These are phyloP conservation scores for Bilobella aurantiaca DNA, from an alignment of 1,140 invertebrate genomes.

Conservation along the genomic window DNA sequence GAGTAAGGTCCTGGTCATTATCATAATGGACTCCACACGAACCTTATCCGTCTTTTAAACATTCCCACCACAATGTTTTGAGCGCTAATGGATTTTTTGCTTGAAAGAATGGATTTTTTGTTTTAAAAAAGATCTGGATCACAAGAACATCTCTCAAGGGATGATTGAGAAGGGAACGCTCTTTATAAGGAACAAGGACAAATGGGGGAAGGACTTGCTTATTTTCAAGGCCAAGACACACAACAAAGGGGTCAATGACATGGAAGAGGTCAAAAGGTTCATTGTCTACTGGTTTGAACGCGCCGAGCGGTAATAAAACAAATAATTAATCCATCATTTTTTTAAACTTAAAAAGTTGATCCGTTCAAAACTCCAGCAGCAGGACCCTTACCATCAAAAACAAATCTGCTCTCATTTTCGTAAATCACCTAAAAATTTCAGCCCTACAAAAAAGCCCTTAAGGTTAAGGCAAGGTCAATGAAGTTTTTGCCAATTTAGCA, in stretches of 20 bases:
- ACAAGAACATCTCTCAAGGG: slow-evolving; percentile 14
- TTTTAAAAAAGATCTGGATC: slow-evolving; percentile 19
- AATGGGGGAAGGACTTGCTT: slow-evolving; percentile 64
- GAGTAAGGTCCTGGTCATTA: background rate
- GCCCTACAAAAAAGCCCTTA: no score
- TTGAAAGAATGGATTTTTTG: background rate
- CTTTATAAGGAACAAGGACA: slow-evolving; percentile 64
- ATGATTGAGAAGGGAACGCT: slow-evolving; percentile 58
- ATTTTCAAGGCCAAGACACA: slow-evolving; percentile 67
- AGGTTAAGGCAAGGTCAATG: no score
- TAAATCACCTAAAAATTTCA: no score
- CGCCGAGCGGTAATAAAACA: slow-evolving; percentile 53
- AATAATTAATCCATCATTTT: background rate
- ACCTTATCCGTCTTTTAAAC: background rate
- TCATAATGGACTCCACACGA: background rate
- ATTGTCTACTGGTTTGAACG: slow-evolving; percentile 83
- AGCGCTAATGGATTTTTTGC: background rate
- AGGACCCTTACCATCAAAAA: no score
- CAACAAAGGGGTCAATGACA: slow-evolving; percentile 59
- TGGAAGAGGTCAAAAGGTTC: slow-evolving; percentile 63
- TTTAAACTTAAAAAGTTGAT: slow-evolving; percentile 3
- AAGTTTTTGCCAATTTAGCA: no score
- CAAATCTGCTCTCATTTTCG: no score
- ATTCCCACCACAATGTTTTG: background rate
- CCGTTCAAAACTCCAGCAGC: background rate